Evolutionary conservation across 2,888 invertebrate genomes (phyloP).

Genomic region (Dolomedes plantarius): DNA sequence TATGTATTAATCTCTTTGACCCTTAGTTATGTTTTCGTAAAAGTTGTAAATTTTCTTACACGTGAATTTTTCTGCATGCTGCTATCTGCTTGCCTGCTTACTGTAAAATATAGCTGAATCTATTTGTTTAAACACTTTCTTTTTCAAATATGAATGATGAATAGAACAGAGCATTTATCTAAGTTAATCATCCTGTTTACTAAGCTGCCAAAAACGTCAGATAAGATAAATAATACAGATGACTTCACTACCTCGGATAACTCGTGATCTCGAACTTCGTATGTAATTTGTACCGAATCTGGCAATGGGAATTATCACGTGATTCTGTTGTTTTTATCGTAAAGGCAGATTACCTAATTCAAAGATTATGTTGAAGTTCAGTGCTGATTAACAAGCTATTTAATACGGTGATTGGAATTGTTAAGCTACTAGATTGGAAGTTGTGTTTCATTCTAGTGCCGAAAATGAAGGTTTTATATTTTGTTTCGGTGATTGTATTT

Average conservation of each 20-base stretch:
- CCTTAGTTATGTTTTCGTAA: too few species aligned
- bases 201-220: not conserved
- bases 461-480: slow-evolving; percentile 34
- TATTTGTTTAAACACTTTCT: too few species aligned
- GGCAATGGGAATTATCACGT: slow-evolving; percentile 55
- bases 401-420: not conserved
- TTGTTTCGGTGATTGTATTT: slow-evolving; percentile 34
- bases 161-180: too few species aligned
- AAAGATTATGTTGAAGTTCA: not conserved
- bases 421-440: not conserved
- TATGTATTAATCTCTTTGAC: too few species aligned
- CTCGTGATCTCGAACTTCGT: not conserved
- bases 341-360: not conserved
- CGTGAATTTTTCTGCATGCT: too few species aligned
- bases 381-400: not conserved
- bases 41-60: too few species aligned
- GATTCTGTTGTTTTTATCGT: slow-evolving; percentile 32
- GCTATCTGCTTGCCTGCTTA: too few species aligned
- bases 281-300: slow-evolving; percentile 27
- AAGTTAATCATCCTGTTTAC: not conserved
- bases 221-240: not conserved
- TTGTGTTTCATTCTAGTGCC: not conserved
- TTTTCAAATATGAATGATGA: too few species aligned
- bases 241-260: not conserved
- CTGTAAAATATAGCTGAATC: too few species aligned